phyloP scores from a whole-genome alignment of 53 echinoderm and acorn worm species.

The Echinometra lucunter region DNA sequence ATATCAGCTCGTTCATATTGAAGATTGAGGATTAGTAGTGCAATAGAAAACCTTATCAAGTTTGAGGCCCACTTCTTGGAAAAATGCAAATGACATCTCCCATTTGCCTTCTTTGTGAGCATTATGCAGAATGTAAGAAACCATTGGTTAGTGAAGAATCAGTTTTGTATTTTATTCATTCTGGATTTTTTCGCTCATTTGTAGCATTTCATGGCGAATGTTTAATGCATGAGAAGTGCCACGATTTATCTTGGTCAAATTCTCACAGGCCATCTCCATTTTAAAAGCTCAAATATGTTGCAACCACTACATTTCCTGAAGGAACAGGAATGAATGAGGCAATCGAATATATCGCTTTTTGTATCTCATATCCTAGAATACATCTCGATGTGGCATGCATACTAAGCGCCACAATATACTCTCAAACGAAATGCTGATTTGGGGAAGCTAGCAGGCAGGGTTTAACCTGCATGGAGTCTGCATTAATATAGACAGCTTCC shows the following conservation, averaged over 20 bases:
- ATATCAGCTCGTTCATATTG: background rate
- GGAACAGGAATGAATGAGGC: background rate
- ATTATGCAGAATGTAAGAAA: background rate
- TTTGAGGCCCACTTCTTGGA: background rate
- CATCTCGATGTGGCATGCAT: slow-evolving; percentile 4
- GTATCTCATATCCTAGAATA: slow-evolving; percentile 31
- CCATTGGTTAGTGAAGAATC: background rate
- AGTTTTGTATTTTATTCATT: background rate
- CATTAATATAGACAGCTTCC: background rate
- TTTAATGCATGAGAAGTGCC: background rate
- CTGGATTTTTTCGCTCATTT: background rate
- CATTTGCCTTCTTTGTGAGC: no score
- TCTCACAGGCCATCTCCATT: background rate
- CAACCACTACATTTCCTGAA: background rate
- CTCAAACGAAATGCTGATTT: slow-evolving; percentile 17
- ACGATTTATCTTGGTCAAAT: background rate
- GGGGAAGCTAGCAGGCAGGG: background rate
- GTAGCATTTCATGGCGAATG: background rate
- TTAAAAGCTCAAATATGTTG: background rate
- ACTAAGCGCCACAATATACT: slow-evolving; percentile 40
- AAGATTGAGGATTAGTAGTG: no score
- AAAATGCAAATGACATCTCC: background rate
- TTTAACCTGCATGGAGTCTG: slow-evolving; percentile 30
- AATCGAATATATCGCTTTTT: slow-evolving; percentile 33
- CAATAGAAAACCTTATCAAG: background rate